Conservation (phyloP, 2,797 vertebrate species). For the Hydrophis major region DNA sequence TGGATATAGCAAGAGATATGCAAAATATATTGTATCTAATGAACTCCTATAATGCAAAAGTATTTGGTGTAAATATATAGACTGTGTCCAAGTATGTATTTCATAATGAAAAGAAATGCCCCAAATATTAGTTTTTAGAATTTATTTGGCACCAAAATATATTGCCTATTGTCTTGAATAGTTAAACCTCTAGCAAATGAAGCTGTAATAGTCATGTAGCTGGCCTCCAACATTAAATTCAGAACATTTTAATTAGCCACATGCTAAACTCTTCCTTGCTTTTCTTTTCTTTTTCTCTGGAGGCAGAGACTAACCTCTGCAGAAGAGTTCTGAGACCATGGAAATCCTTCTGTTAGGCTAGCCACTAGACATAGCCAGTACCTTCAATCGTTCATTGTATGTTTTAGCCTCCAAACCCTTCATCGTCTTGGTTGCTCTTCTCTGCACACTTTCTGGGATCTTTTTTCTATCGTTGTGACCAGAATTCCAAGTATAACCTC, state of each 20-base stretch:
- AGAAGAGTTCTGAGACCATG: constrained; percentile 9
- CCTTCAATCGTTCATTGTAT: not conserved
- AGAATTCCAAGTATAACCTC: not conserved
- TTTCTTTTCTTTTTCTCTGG: not conserved
- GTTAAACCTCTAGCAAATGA: not conserved
- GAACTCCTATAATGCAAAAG: not conserved
- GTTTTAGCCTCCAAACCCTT: not conserved
- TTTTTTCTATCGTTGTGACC: not conserved
- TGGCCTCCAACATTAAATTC: not conserved
- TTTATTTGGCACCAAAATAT: not conserved
- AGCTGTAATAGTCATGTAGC: not conserved
- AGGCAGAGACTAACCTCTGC: not conserved
- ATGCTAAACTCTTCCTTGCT: not conserved
- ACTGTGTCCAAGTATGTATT: not conserved
- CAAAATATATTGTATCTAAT: not conserved
- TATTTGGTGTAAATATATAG: not conserved
- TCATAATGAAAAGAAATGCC: not conserved
- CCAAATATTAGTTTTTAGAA: not conserved
- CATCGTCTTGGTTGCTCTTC: not conserved
- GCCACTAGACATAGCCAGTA: not conserved
- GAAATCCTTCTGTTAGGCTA: no score
- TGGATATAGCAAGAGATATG: not conserved
- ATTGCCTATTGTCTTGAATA: not conserved
- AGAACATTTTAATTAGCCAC: not conserved
- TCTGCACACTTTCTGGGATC: not conserved